Evolutionary conservation across 1,140 invertebrate species (phyloP).

Genomic region (Philopotamus ludificatus): DNA sequence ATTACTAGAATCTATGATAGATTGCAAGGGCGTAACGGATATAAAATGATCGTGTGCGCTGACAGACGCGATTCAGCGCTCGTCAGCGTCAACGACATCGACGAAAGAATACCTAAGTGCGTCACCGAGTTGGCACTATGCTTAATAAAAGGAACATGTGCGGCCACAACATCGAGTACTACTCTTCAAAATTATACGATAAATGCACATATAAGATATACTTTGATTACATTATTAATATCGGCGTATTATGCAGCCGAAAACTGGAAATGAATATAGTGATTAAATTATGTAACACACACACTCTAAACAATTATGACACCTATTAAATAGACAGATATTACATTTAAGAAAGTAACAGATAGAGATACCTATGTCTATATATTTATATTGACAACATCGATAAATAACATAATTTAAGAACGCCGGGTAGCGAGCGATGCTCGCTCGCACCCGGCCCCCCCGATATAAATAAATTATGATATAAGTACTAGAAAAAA

Average conservation of each 20-base stretch:
- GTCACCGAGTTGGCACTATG: background rate
- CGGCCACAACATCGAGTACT: constrained; percentile 14
- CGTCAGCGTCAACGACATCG: too few species aligned
- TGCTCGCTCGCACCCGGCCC: too few species aligned
- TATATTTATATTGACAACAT: constrained; percentile 10
- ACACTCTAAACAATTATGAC: constrained; percentile 29
- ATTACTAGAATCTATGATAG: too few species aligned
- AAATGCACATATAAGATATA: constrained; percentile 13
- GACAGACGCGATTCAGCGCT: too few species aligned
- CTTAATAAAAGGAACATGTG: constrained; percentile 6
- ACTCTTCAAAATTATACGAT: constrained; percentile 5
- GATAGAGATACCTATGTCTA: constrained; percentile 9
- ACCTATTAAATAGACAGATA: constrained; percentile 26
- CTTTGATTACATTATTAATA: background rate
- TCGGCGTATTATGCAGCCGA: background rate
- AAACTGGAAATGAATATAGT: background rate
- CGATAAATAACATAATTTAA: constrained; percentile 1
- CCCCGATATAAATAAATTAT: too few species aligned
- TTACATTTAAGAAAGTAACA: constrained; percentile 17
- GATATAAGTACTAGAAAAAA: too few species aligned
- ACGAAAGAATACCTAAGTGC: too few species aligned
- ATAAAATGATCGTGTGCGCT: too few species aligned
- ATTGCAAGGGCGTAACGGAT: too few species aligned
- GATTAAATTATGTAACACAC: constrained; percentile 16
- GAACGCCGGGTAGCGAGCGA: too few species aligned